Base-by-base conservation (phyloP, 2,888 invertebrate genomes). In the Clusia tigrina region DNA sequence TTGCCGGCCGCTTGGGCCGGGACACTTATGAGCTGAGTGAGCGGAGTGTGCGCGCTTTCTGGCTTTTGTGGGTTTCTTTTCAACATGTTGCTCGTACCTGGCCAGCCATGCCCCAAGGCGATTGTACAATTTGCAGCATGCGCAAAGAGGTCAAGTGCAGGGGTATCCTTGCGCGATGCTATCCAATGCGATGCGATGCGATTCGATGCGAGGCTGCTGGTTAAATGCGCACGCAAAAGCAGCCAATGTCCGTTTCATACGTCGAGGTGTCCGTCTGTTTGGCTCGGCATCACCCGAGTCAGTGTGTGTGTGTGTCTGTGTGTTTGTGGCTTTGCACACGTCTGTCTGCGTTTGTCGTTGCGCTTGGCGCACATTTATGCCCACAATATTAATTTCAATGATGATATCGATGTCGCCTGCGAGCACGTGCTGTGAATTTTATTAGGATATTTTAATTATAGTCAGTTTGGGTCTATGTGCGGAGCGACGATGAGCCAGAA, bases 371-470 rank as follows among this genome's bases (percentile, higher is more conserved):
- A 17, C 12, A 15, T 3, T 17, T 58, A 10, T 56, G 60, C 42
- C 48, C 51, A 58, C 62, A 69, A 65, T 68, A 65, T 67, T 67
- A 65, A 67, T 69, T 68, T 66, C 62, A 67, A 63, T 65, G 65
- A 67, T 70, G 67, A 64, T 71, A 69, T 69, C 71, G 69, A 67
- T 65, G 66, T 73, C 73, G 72, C 73, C 74, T 73, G 68, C 63
- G 70, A 71, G 70, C 76, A 71, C 76, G 74, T 74, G 76, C 74
- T 74, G 74, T 73, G 74, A 71, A 71, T 76, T 76, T 74, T 74
- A 74, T 72, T 72, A 69, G 72, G 70, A 74, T 71, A 73, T 74
- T 74, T 74, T 74, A 74, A 74, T 74, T 74, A 74, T 72, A 70
- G 63, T 68, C 69, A 65, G 60, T 58, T 58, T 38, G 46, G 9